Evolutionary conservation across 1,140 invertebrate species (phyloP).

Genomic region (Trypoxylus dichotomus): DNA sequence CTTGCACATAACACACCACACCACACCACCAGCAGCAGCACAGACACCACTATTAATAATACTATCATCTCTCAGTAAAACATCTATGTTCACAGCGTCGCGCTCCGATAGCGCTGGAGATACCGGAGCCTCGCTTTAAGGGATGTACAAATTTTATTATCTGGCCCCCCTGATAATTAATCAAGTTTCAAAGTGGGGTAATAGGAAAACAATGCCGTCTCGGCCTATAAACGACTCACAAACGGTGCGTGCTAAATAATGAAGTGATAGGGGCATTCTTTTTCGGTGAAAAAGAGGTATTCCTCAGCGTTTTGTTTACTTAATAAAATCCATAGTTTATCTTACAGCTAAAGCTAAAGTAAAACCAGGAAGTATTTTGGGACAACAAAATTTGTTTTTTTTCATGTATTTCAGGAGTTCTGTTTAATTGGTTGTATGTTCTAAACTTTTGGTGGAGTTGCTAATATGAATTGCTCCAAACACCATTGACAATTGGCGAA

Average conservation of each 20-base stretch:
- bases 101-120: slow-evolving; percentile 37
- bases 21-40: slow-evolving; percentile 40
- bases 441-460: too few relatives aligned
- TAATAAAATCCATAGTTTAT: slow-evolving; percentile 5
- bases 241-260: slow-evolving; percentile 11
- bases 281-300: background rate
- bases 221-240: slow-evolving; percentile 10
- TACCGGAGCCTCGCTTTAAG: slow-evolving; percentile 24
- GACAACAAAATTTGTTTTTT: too few relatives aligned
- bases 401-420: too few relatives aligned
- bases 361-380: too few relatives aligned
- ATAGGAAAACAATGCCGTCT: slow-evolving; percentile 28
- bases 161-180: slow-evolving; percentile 17
- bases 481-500: too few relatives aligned
- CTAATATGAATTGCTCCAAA: too few relatives aligned
- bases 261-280: slow-evolving; percentile 15
- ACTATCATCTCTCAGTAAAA: slow-evolving; percentile 42
- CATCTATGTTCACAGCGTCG: slow-evolving; percentile 41
- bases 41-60: slow-evolving; percentile 48
- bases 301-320: background rate
- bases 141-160: slow-evolving; percentile 30
- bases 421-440: too few relatives aligned
- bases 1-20: slow-evolving; percentile 49
- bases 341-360: background rate
- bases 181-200: slow-evolving; percentile 28